phyloP scores from a whole-genome alignment of 1,140 invertebrate species.

The Macrobrachium nipponense region DNA sequence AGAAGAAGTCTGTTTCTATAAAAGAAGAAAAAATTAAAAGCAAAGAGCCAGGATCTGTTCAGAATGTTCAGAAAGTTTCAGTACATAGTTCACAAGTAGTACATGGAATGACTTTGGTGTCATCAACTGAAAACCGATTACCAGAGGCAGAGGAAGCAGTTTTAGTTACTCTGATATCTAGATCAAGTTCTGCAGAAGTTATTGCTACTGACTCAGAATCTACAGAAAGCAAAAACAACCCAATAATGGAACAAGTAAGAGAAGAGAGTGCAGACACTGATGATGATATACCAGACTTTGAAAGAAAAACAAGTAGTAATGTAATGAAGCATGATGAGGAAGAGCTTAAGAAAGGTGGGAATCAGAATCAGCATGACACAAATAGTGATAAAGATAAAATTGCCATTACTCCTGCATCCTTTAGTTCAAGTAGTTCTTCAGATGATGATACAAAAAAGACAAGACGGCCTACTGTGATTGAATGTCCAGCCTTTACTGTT shows the following conservation, averaged over 20 bases:
- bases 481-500: conserved; percentile 12
- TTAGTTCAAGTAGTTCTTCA: conserved; percentile 23
- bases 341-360: not conserved
- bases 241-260: not conserved
- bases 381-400: not conserved
- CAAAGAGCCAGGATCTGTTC: not conserved
- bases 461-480: conserved; percentile 22
- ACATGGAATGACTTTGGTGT: conserved; percentile 40
- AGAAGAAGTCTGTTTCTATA: not conserved
- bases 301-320: not conserved
- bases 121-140: conserved; percentile 44
- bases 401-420: not conserved
- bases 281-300: not conserved
- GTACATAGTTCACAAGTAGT: conserved; percentile 40
- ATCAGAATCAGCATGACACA: not conserved
- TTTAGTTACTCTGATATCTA: conserved; percentile 53
- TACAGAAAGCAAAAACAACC: not conserved
- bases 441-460: conserved; percentile 24
- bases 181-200: conserved; percentile 54
- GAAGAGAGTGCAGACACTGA: not conserved
- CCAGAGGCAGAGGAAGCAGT: conserved; percentile 52
- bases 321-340: not conserved
- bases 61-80: conserved; percentile 31
- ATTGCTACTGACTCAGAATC: conserved; percentile 25
- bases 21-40: not conserved